Evolutionary conservation across 2,113 vertebrate genomes (phyloP).

Genomic region (Semnopithecus entellus): DNA sequence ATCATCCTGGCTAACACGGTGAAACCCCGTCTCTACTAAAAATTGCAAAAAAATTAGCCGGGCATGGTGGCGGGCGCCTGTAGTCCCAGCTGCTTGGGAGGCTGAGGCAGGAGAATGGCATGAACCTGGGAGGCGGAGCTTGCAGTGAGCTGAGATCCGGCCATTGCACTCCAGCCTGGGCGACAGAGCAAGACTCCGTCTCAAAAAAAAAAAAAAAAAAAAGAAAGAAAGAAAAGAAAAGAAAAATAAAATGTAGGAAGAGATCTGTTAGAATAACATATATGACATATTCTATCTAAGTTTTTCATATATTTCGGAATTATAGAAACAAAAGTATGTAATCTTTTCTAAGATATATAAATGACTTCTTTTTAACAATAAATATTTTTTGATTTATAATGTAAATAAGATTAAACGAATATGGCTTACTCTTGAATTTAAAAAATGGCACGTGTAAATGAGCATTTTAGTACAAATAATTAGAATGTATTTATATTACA

Average conservation of each 20-base stretch:
- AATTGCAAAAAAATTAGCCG: too few species aligned
- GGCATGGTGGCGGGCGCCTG: too few species aligned
- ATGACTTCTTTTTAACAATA: conserved; percentile 54
- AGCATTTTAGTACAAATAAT: conserved; percentile 64
- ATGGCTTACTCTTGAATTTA: background rate
- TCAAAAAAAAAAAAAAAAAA: too few species aligned
- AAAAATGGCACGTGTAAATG: conserved; percentile 25
- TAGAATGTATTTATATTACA: conserved; percentile 43
- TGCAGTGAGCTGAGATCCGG: too few species aligned
- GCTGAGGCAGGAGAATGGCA: too few species aligned
- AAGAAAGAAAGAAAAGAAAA: background rate
- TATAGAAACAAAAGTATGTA: background rate
- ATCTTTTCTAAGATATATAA: conserved; percentile 52
- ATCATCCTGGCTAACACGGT: too few species aligned
- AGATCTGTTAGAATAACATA: background rate
- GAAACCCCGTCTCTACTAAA: too few species aligned
- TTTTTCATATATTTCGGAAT: conserved; percentile 48
- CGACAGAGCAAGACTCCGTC: too few species aligned
- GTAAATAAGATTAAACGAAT: conserved; percentile 50
- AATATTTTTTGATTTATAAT: conserved; percentile 51
- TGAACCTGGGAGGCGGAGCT: too few species aligned
- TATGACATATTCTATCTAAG: conserved; percentile 7
- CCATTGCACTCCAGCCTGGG: too few species aligned
- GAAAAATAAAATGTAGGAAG: background rate
- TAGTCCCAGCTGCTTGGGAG: too few species aligned